phyloP scores from a whole-genome alignment of 1,140 invertebrate species.

The Drosophila parabipectinata region DNA sequence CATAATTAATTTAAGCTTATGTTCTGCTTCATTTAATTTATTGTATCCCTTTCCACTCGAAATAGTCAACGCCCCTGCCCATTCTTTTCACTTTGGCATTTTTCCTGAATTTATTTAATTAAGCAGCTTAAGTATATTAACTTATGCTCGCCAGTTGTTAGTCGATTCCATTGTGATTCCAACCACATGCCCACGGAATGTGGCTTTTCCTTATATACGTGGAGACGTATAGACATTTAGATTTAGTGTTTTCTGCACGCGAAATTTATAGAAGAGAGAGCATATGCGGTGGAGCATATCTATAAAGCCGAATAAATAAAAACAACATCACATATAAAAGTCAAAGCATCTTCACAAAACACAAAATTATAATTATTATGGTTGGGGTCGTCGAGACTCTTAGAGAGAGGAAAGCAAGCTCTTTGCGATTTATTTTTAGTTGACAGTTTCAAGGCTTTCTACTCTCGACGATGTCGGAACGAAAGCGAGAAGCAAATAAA shows the following conservation, averaged over 20 bases:
- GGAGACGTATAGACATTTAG: slow-evolving; percentile 23
- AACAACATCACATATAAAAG: slow-evolving; percentile 46
- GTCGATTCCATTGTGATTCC: slow-evolving; percentile 57
- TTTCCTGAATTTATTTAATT: slow-evolving; percentile 69
- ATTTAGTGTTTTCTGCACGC: slow-evolving; percentile 31
- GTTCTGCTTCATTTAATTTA: too few relatives aligned
- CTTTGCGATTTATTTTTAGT: slow-evolving; percentile 80
- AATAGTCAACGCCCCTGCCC: slow-evolving; percentile 2
- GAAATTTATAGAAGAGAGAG: slow-evolving; percentile 32
- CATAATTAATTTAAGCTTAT: too few relatives aligned
- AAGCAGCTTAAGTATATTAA: slow-evolving; percentile 68
- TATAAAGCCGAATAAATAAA: slow-evolving; percentile 61
- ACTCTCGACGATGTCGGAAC: slow-evolving; percentile 40
- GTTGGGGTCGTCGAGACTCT: slow-evolving; percentile 6
- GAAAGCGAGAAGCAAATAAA: slow-evolving; percentile 46
- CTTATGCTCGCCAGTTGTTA: slow-evolving; percentile 43
- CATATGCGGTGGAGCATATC: slow-evolving; percentile 36
- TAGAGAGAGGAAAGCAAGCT: slow-evolving; percentile 40
- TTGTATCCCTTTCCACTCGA: background rate
- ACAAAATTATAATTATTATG: slow-evolving; percentile 71
- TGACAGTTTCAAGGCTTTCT: slow-evolving; percentile 79
- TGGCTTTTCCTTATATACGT: slow-evolving; percentile 12
- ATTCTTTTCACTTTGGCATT: slow-evolving; percentile 15
- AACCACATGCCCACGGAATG: slow-evolving; percentile 38
- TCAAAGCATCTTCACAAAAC: slow-evolving; percentile 53